Conservation (phyloP, 2,888 invertebrate species). For the Nemotelus pantherinus region DNA sequence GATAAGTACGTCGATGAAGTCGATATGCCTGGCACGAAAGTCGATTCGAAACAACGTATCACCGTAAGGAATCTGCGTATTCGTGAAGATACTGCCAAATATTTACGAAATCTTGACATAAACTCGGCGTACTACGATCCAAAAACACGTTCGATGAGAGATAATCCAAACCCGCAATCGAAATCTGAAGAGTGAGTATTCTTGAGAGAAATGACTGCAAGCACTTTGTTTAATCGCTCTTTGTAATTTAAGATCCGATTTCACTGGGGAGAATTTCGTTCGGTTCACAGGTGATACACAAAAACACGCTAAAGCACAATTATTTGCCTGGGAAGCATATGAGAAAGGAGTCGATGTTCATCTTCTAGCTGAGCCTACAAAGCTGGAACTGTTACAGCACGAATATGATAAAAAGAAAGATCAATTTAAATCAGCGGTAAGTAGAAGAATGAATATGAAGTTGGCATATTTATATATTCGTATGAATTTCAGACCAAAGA, state of each 20-base stretch:
- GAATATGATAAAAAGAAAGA: slow-evolving; percentile 92
- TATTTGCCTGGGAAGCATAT: slow-evolving; percentile 98
- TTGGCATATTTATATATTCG: not conserved
- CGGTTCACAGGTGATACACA: slow-evolving; percentile 94
- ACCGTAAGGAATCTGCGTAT: slow-evolving; percentile 98
- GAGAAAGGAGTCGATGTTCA: slow-evolving; percentile 94
- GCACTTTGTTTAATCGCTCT: not conserved
- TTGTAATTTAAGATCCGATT: slow-evolving; percentile 70
- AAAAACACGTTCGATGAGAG: slow-evolving; percentile 98
- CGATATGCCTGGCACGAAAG: slow-evolving; percentile 99
- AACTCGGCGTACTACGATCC: slow-evolving; percentile 99
- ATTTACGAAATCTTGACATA: slow-evolving; percentile 93
- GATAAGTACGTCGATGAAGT: slow-evolving; percentile 93
- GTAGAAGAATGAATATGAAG: not conserved
- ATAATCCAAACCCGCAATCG: slow-evolving; percentile 83
- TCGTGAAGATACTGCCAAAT: slow-evolving; percentile 98
- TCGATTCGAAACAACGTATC: slow-evolving; percentile 98
- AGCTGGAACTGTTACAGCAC: slow-evolving; percentile 88
- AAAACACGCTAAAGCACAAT: slow-evolving; percentile 88
- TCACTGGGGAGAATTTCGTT: slow-evolving; percentile 96
- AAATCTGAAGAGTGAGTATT: slow-evolving; percentile 70
- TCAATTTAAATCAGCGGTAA: slow-evolving; percentile 82
- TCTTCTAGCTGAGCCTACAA: slow-evolving; percentile 96
- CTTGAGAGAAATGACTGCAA: not conserved
- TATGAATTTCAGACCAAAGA: slow-evolving; percentile 74